Percentiles rank a stretch among this genome's conserved stretches.
Conservation (phyloP, 2,797 vertebrate genomes). For the Lophotriccus pileatus region DNA sequence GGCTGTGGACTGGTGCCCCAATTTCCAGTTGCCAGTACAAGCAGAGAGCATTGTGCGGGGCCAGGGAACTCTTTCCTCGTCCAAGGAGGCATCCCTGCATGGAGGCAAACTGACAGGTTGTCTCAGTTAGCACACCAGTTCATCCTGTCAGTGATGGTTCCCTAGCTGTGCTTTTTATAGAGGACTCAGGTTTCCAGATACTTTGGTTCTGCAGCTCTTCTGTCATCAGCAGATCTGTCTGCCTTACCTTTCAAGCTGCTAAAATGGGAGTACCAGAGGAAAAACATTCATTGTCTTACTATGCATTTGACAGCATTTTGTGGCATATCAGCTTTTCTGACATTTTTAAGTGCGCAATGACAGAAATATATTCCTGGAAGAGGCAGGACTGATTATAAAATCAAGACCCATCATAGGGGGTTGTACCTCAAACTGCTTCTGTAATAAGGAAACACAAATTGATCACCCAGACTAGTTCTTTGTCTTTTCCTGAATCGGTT, state of each 20-base stretch:
- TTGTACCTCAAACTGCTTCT: neutral
- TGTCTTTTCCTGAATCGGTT: neutral
- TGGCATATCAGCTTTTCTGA: neutral
- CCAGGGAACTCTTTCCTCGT: neutral
- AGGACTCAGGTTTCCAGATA: slow-evolving; percentile 38
- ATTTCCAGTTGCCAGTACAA: slow-evolving; percentile 8
- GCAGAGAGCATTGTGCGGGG: neutral
- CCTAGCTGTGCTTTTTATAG: slow-evolving; percentile 46
- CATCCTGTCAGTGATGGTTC: neutral
- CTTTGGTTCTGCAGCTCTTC: slow-evolving; percentile 11
- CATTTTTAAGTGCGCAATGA: neutral
- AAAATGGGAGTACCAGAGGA: neutral
- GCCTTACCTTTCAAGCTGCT: slow-evolving; percentile 23
- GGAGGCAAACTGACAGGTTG: neutral
- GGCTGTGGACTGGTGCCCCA: neutral
- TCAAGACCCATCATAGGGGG: rapidly evolving
- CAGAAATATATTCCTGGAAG: neutral
- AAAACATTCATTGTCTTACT: neutral
- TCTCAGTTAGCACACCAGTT: neutral
- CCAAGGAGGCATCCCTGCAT: neutral
- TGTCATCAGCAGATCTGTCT: neutral
- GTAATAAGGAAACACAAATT: neutral
- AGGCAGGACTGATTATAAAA: neutral
- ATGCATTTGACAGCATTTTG: neutral
- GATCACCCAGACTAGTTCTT: neutral